Percentiles rank a stretch among this genome's conserved stretches.
Conservation (phyloP, 2,888 invertebrate species). For the Oxystoma pomonae region DNA sequence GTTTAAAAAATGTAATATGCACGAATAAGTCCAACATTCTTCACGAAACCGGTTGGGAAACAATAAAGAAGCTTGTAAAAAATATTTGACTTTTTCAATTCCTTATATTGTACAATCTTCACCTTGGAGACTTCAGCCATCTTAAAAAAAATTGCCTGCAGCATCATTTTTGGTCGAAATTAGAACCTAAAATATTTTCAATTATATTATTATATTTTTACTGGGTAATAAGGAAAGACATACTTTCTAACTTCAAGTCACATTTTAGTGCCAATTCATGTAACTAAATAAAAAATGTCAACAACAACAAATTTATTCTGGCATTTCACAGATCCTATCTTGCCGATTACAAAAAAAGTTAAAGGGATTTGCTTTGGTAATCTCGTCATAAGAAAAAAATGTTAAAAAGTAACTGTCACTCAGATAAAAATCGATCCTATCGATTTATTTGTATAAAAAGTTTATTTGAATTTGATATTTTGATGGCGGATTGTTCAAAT, state of each 20-base stretch:
- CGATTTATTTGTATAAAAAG: not conserved
- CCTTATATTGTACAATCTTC: too few species aligned
- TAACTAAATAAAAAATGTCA: not conserved
- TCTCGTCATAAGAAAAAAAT: not conserved
- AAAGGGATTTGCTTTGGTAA: not conserved
- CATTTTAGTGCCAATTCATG: not conserved
- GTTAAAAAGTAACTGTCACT: not conserved
- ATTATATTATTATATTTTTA: too few species aligned
- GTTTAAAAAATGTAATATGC: too few species aligned
- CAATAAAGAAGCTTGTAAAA: too few species aligned
- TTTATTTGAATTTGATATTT: not conserved
- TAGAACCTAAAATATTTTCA: too few species aligned
- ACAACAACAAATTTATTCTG: not conserved
- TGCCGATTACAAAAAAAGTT: not conserved
- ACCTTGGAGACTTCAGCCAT: too few species aligned
- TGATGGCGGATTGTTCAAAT: not conserved
- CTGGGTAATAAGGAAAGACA: not conserved
- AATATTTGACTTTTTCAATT: too few species aligned
- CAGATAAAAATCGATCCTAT: not conserved
- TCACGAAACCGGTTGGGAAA: too few species aligned
- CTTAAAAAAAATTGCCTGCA: too few species aligned
- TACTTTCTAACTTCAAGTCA: not conserved
- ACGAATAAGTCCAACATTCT: too few species aligned
- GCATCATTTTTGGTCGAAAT: too few species aligned
- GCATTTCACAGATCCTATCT: not conserved